Conservation (phyloP, 2,888 invertebrate genomes). For the Frankliniella intonsa region DNA sequence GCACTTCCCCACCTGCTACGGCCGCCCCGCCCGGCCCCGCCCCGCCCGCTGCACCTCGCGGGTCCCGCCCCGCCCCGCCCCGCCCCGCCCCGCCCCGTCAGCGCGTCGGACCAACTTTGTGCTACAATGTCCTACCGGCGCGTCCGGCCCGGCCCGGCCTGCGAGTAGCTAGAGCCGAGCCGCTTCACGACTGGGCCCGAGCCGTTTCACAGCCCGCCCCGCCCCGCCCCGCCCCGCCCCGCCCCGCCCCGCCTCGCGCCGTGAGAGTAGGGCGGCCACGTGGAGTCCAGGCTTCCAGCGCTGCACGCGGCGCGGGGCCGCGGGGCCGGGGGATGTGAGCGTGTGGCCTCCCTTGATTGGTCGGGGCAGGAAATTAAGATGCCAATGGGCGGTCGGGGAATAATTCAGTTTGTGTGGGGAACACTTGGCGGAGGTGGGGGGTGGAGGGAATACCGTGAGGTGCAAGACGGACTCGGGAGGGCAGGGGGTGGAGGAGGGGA, state of each 20-base stretch:
- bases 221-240: neutral
- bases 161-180: too few relatives aligned
- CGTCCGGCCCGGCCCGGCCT: too few relatives aligned
- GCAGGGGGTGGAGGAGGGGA: neutral
- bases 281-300: neutral
- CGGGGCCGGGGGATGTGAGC: neutral
- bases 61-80: too few relatives aligned
- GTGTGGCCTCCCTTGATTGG: neutral
- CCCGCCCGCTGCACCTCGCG: too few relatives aligned
- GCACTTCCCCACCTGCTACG: too few relatives aligned
- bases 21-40: too few relatives aligned
- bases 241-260: neutral
- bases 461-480: neutral
- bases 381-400: neutral
- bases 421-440: neutral
- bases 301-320: too few relatives aligned
- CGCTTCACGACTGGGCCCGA: too few relatives aligned
- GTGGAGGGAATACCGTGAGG: neutral
- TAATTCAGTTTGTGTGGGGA: too few relatives aligned
- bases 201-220: neutral
- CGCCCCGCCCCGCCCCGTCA: too few relatives aligned
- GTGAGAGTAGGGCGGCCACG: neutral
- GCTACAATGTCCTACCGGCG: neutral
- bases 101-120: neutral
- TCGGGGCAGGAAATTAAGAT: constrained; percentile 1